A percentile compares a stretch with the other conserved stretches of the same genome.
Evolutionary conservation across 2,888 invertebrate genomes (phyloP).

Genomic region (Dynastes tityus): DNA sequence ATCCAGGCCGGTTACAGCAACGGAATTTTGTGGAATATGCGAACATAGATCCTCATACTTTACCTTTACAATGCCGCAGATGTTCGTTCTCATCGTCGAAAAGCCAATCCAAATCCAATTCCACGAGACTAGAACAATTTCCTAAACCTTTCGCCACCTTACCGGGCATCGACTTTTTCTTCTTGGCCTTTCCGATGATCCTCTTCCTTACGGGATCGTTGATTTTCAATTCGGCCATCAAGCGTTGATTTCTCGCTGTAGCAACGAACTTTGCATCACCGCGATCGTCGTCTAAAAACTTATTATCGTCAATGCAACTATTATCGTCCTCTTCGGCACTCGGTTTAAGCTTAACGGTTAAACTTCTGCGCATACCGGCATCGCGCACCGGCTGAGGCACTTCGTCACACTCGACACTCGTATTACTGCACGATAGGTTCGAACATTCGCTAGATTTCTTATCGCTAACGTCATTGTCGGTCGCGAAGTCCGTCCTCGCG

Average conservation of each 20-base stretch:
- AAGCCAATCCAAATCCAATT: slow-evolving; percentile 77
- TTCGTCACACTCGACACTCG: slow-evolving; percentile 66
- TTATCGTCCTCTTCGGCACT: slow-evolving; percentile 53
- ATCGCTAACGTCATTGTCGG: slow-evolving; percentile 67
- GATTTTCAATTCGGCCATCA: slow-evolving; percentile 53
- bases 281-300: slow-evolving; percentile 67
- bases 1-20: too few relatives aligned
- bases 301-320: slow-evolving; percentile 56
- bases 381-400: slow-evolving; percentile 52
- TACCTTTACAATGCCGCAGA: slow-evolving; percentile 60
- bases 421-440: slow-evolving; percentile 66
- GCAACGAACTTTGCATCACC: slow-evolving; percentile 63
- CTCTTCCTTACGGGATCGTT: slow-evolving; percentile 57
- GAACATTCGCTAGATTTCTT: slow-evolving; percentile 66
- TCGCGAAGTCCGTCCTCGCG: slow-evolving; percentile 65
- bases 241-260: slow-evolving; percentile 65
- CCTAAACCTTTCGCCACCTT: slow-evolving; percentile 58
- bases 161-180: slow-evolving; percentile 59
- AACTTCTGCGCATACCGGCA: slow-evolving; percentile 55
- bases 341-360: slow-evolving; percentile 54
- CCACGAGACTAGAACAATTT: slow-evolving; percentile 71
- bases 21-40: too few relatives aligned
- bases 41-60: background rate
- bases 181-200: slow-evolving; percentile 59
- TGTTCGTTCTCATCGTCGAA: slow-evolving; percentile 72